phyloP scores from a whole-genome alignment of 2,113 vertebrate species.

The Caretta caretta region DNA sequence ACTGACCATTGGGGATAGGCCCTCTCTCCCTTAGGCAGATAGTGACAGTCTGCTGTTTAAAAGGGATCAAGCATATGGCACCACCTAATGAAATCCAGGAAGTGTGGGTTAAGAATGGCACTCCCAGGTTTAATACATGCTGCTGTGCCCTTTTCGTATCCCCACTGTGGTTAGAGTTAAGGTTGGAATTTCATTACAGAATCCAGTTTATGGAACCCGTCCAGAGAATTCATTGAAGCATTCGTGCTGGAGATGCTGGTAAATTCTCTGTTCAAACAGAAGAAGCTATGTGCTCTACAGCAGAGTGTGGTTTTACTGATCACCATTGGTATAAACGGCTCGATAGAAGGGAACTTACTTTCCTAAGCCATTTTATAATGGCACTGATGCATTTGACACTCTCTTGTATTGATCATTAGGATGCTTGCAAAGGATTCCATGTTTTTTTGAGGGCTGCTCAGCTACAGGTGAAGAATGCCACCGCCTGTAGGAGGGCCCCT shows the following conservation, averaged over 20 bases:
- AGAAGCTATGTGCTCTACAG: conserved; percentile 21
- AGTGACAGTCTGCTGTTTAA: conserved; percentile 20
- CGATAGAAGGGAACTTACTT: conserved; percentile 58
- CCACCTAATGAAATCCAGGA: conserved; percentile 22
- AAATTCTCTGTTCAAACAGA: conserved; percentile 1
- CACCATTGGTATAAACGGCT: conserved; percentile 43
- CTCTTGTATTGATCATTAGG: conserved; percentile 44
- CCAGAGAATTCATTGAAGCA: conserved; percentile 34
- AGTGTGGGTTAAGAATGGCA: conserved; percentile 23
- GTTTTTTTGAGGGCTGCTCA: conserved; percentile 17
- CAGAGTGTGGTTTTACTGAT: conserved; percentile 48
- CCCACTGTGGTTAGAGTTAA: conserved; percentile 7
- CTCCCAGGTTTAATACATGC: background rate
- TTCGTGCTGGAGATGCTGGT: conserved; percentile 32
- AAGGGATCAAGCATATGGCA: conserved; percentile 31
- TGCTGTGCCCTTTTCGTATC: conserved; percentile 2
- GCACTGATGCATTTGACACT: background rate
- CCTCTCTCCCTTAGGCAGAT: background rate
- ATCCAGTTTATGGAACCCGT: conserved; percentile 30
- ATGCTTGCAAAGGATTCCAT: background rate
- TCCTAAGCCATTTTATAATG: background rate
- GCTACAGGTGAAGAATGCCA: conserved; percentile 22
- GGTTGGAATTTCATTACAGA: conserved; percentile 51
- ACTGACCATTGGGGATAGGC: background rate
- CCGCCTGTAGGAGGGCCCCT: background rate